These are phyloP conservation scores for Tenebrosternarchus preto DNA, from an alignment of 2,113 vertebrate species.

Conservation along the genomic window DNA sequence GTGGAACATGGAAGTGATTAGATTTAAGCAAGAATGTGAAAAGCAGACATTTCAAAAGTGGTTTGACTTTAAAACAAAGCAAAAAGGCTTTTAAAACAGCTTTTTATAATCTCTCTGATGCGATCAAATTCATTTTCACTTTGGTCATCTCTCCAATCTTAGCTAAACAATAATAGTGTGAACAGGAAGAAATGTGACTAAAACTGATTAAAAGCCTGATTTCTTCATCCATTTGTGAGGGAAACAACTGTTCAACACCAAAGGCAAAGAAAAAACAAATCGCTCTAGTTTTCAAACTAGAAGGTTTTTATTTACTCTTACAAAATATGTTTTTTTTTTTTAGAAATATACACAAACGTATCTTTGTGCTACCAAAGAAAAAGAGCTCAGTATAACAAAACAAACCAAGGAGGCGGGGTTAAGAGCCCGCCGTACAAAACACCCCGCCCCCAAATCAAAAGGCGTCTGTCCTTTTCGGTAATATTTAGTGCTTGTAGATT, in stretches of 20 bases:
- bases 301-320: constrained; percentile 90
- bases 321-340: constrained; percentile 84
- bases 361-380: constrained; percentile 69
- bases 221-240: background rate
- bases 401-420: constrained; percentile 59
- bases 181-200: background rate
- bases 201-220: background rate
- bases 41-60: constrained; percentile 54
- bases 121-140: constrained; percentile 38
- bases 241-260: background rate
- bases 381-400: constrained; percentile 64
- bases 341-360: constrained; percentile 83
- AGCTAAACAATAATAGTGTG: constrained; percentile 17
- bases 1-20: constrained; percentile 57
- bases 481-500: constrained; percentile 82
- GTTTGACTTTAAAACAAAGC: constrained; percentile 34
- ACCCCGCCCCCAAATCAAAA: constrained; percentile 32
- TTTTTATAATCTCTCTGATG: constrained; percentile 58
- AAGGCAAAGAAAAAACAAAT: constrained; percentile 31
- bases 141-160: background rate
- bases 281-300: constrained; percentile 64
- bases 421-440: constrained; percentile 72
- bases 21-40: no score
- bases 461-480: constrained; percentile 66
- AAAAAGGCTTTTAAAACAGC: constrained; percentile 48